Evolutionary conservation across 2,113 vertebrate genomes (phyloP).

Genomic region (Tinamus guttatus): DNA sequence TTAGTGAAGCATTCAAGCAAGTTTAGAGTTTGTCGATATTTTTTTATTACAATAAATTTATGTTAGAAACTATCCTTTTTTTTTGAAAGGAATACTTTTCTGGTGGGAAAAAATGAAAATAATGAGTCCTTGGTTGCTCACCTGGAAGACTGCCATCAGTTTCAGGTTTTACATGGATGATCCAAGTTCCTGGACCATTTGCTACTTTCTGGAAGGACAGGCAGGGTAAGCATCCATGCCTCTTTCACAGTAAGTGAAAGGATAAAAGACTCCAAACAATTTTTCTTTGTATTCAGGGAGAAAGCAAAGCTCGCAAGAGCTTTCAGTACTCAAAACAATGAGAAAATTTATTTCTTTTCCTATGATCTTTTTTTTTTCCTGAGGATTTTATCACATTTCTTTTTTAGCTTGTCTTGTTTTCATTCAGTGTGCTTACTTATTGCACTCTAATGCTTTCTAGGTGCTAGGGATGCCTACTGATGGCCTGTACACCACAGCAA

Average conservation of each 20-base stretch:
- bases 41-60: not conserved
- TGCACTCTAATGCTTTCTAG: not conserved
- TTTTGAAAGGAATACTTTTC: not conserved
- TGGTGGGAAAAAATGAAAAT: not conserved
- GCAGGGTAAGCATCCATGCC: not conserved
- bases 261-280: constrained; percentile 25
- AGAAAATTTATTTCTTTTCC: not conserved
- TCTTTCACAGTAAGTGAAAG: constrained; percentile 23
- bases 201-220: constrained; percentile 43
- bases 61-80: not conserved
- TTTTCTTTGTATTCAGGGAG: not conserved
- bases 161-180: constrained; percentile 35
- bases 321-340: not conserved
- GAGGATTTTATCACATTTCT: rapidly evolving
- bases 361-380: not conserved
- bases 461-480: not conserved
- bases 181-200: constrained; percentile 37
- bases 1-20: not conserved
- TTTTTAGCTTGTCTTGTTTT: not conserved
- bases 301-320: not conserved
- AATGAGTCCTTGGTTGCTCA: not conserved
- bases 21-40: not conserved
- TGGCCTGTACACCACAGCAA: not conserved
- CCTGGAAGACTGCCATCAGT: constrained; percentile 21
- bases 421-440: not conserved